Base-by-base conservation (phyloP, 1,140 invertebrate species). In the Orchesella cincta region DNA sequence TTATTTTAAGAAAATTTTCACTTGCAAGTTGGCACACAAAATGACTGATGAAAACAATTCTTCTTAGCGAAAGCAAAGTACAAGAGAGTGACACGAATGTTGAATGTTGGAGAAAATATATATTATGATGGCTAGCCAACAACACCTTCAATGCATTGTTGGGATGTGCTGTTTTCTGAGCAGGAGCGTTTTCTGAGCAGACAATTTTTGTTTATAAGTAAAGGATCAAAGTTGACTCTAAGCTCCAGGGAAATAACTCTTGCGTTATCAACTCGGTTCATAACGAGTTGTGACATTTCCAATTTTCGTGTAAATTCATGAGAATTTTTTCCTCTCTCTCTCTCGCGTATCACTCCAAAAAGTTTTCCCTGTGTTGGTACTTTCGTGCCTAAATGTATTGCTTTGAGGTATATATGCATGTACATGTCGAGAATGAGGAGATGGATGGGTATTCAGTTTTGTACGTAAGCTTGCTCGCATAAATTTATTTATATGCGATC, bases 241-340 rank as follows among this genome's bases (percentile, higher is more conserved):
- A 79, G 75, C 39, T 76, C 51, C 46, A 28, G 62, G 62, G 79
- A 64, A 67, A 80, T 80, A 80, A 80, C 75, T 80, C 76, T 74
- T 71, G n/a, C 72, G 51, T 80, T 80, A 80, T 80, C 79, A 78
- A 78, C 64, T 76, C 34, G 29, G 39, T 78, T 75, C 79, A 78
- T 78, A 78, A 78, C 76, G 74, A 78, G 70, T 78, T 57, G 76
- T 78, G 79, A 80, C 79, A 80, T 78, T 80, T 80, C 79, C 79
- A 80, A 80, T 80, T 80, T 80, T 80, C 79, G 70, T 76, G 57
- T 74, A 74, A 78, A 80, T 80, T 78, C 76, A 80, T 80, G 79
- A 75, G 74, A 75, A 77, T 75, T 76, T 78, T 77, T 67, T 31
- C n/a, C 8, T 67, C 23, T 57, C 23, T 26, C 52, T 57, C 23